These are phyloP conservation scores for Campoletis sonorensis DNA, from an alignment of 1,140 invertebrate genomes.

Conservation along the genomic window DNA sequence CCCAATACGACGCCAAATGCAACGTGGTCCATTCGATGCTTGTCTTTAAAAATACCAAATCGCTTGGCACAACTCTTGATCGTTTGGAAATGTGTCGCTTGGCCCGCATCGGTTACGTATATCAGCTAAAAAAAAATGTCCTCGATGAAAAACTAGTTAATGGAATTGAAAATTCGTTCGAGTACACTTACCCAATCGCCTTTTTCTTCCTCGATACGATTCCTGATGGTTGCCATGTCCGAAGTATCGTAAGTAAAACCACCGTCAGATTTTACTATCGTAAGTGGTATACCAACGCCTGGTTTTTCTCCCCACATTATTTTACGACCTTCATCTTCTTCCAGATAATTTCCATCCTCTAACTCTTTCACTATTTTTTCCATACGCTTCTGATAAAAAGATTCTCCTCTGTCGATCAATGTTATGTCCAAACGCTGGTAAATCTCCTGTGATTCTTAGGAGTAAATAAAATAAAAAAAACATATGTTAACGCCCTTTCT, in stretches of 20 bases:
- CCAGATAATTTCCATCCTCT: conserved; percentile 83
- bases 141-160: background rate
- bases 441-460: conserved; percentile 89
- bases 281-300: conserved; percentile 86
- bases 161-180: background rate
- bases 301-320: conserved; percentile 90
- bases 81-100: conserved; percentile 89
- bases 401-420: conserved; percentile 94
- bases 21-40: conserved; percentile 91
- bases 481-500: background rate
- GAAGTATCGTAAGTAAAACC: conserved; percentile 99
- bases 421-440: conserved; percentile 86
- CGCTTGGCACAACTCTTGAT: conserved; percentile 85
- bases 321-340: conserved; percentile 94
- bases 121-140: conserved; percentile 79
- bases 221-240: conserved; percentile 94
- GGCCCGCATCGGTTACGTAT: conserved; percentile 97
- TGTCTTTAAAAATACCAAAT: conserved; percentile 82
- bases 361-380: conserved; percentile 88
- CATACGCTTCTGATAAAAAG: conserved; percentile 98
- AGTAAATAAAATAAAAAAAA: background rate
- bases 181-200: conserved; percentile 82
- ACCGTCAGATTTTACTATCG: conserved; percentile 98
- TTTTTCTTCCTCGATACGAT: conserved; percentile 93
- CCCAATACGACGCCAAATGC: conserved; percentile 98